A percentile compares a stretch with the other conserved stretches of the same genome.
phyloP scores from a whole-genome alignment of 1,140 invertebrate genomes.

The Bombus cullumanus region DNA sequence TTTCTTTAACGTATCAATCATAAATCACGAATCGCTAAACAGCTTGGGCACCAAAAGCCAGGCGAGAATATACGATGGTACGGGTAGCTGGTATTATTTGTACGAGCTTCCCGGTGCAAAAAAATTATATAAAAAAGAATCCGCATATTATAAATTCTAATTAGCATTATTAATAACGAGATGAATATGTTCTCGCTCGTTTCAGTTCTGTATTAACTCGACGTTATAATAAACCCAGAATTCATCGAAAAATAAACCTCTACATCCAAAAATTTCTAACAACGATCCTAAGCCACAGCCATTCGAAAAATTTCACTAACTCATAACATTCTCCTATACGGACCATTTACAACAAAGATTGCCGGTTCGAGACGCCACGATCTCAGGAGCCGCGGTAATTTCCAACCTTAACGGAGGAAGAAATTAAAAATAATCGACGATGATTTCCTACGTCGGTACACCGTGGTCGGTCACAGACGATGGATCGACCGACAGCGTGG shows the following conservation, averaged over 20 bases:
- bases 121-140: not conserved
- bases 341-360: constrained; percentile 27
- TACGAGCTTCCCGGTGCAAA: not conserved
- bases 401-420: constrained; percentile 7
- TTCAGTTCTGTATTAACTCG: too few relatives aligned
- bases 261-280: too few relatives aligned
- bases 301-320: not conserved
- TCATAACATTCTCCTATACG: not conserved
- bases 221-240: too few relatives aligned
- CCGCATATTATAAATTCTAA: not conserved
- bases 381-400: not conserved
- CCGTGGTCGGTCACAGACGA: constrained; percentile 3
- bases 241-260: too few relatives aligned
- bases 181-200: too few relatives aligned
- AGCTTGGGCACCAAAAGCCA: not conserved
- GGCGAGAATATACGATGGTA: not conserved
- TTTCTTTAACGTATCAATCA: not conserved
- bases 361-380: not conserved
- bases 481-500: constrained; percentile 9
- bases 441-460: constrained; percentile 23
- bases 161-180: not conserved
- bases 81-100: not conserved
- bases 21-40: not conserved
- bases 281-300: not conserved
- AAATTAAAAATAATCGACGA: constrained; percentile 43